A percentile compares a stretch with the other conserved stretches of the same genome.
These are phyloP conservation scores for rabbit (Oryctolagus cuniculus) DNA, from an alignment of 2,113 vertebrate genomes.

Conservation along the genomic window DNA sequence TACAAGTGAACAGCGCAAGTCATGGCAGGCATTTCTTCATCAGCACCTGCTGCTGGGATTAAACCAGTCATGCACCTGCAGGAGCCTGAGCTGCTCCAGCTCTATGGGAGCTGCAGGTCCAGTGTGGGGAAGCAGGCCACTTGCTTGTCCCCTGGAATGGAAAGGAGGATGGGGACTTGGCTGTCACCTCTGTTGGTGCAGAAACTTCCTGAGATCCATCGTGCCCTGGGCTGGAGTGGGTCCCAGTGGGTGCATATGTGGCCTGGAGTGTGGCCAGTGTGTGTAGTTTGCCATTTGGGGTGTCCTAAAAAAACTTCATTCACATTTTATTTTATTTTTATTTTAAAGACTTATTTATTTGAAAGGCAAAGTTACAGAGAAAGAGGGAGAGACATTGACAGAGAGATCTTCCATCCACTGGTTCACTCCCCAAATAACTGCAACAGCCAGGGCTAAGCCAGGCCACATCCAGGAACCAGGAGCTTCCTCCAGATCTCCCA, in stretches of 20 bases:
- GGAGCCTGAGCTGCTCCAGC: background rate
- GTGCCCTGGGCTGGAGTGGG: rapidly evolving
- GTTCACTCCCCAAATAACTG: no score
- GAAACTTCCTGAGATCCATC: background rate
- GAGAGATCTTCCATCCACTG: no score
- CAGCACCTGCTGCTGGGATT: background rate
- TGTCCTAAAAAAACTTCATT: background rate
- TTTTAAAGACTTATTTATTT: no score
- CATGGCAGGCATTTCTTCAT: background rate
- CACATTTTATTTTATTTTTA: background rate
- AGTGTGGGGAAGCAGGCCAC: rapidly evolving
- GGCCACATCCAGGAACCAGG: no score
- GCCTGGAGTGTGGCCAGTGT: background rate
- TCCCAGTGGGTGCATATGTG: background rate
- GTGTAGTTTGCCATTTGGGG: background rate
- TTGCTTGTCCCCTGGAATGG: background rate
- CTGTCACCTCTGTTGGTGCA: background rate
- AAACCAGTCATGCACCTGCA: background rate
- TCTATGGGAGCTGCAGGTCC: background rate
- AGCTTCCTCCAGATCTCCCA: no score
- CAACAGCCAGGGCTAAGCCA: no score
- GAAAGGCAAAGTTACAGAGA: no score
- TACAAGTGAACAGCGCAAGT: background rate
- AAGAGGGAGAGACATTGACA: no score
- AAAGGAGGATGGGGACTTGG: background rate